Base-by-base conservation (phyloP, 1,140 invertebrate genomes). In the Drosophila auraria region DNA sequence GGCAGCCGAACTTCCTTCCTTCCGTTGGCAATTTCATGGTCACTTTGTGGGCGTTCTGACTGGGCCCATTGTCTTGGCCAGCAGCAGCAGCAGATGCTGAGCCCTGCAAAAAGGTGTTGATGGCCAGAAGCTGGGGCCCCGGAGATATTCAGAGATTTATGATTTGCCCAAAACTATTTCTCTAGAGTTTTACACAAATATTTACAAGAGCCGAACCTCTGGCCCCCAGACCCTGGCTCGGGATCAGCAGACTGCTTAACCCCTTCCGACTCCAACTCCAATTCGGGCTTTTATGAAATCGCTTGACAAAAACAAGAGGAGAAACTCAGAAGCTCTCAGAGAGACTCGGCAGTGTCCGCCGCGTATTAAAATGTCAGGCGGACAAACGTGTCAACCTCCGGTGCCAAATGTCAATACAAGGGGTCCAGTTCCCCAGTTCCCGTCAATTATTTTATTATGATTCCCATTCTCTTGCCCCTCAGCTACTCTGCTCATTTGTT, bases 11-110 rank as follows among this genome's bases (percentile, higher is more conserved):
- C 86, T 89, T 89, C 74, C 84, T 89, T 89, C 73, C 84, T 87
- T 87, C 84, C 86, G 86, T 77, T 74, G 84, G 82, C 82, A 86
- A 89, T 90, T 90, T 90, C 82, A 89, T 89, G 86, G 70, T 89
- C 86, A 89, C 84, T 89, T 80, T 89, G 86, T 86, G 86, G 86
- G 86, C 86, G 86, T 86, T 80, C 30, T 73, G 66, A 81, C 71
- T 79, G 65, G 84, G 70, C 62, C 77, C 73, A 87, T 87, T 87
- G 84, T 87, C 62, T 61, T 56, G 25, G 20, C 17, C 20, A 47
- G 30, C 56, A 51, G 62, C n/a, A 47, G 27, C 56, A 49, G 62
- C 83, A 82, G 69, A 82, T 87, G 79, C 59, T 58, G 44, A 3
- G 5, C 23, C 11, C 11, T 27, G 30, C 68, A 73, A 74, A 73